Evolutionary conservation across 2,888 invertebrate genomes (phyloP), one percentile per base, ranked within the genome.

Genomic region (Microchrysa polita): DNA sequence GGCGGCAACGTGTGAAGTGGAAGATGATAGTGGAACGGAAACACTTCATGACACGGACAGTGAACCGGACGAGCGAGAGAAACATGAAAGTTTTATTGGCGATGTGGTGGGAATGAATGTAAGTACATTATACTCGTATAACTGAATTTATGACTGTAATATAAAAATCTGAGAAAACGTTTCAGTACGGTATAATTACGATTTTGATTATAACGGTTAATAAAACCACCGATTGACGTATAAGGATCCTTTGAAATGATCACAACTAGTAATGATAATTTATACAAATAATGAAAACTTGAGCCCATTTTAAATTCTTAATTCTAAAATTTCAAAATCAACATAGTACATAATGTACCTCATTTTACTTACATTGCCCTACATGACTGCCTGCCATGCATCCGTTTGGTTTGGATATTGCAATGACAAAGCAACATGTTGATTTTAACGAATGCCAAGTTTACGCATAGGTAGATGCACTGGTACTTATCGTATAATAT

Each of bases 31-130:
- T 76, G 87, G 88, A 5, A 86, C 87, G 73, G 88, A 88, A 76
- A 88, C 88, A 0, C 81, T 88, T n/a, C 75, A 75, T 9, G 90
- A 90, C 77, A 88, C 88, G 1, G 91, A 92, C 80, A 90, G 90
- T 0, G 92, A 92, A 79, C 86, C 87, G 0, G 91, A 91, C 86
- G 89, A 90, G 74, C 84, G 88, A 75, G 88, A 72, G 18, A 77
- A 80, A 52, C 79, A 80, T 20, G 80, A 82, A 65, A 77, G 90
- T 75, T 87, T 91, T 74, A 88, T 91, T 78, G 87, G 87, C 16
- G 88, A 88, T 78, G 89, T 90, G 16, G 86, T 90, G 75, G 92
- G 91, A 55, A 90, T 91, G 88, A 93, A 93, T 83, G 93, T 93
- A 85, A 92, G 93, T 91, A 81, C n/a, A n/a, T n/a, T n/a, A n/a